Conservation (phyloP, 2,888 invertebrate species). For the Tribolium freemani region DNA sequence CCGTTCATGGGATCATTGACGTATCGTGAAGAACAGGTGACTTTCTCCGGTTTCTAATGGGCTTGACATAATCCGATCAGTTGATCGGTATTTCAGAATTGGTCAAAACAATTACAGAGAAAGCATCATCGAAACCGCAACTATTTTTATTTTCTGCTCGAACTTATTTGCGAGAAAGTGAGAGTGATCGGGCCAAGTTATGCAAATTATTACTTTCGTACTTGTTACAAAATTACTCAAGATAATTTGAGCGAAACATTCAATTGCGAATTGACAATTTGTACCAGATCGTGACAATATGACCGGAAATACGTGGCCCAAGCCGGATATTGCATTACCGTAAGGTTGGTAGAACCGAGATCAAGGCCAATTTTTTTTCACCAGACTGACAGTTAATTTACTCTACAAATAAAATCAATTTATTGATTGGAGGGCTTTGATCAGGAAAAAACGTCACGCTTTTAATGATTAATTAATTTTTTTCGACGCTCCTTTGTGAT, state of each 20-base stretch:
- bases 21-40: conserved; percentile 10
- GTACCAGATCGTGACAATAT: conserved; percentile 2
- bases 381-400: conserved; percentile 26
- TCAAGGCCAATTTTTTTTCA: conserved; percentile 23
- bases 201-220: conserved; percentile 26
- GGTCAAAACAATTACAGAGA: neutral
- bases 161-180: neutral
- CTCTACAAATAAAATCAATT: conserved; percentile 34
- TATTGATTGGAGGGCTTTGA: conserved; percentile 17
- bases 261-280: conserved; percentile 14
- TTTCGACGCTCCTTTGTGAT: conserved; percentile 9
- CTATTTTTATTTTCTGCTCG: neutral
- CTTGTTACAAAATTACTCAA: conserved; percentile 5
- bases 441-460: conserved; percentile 19
- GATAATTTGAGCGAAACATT: conserved; percentile 19
- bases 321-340: conserved; percentile 27
- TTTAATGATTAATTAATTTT: conserved; percentile 21
- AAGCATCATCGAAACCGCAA: neutral
- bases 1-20: conserved; percentile 22
- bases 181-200: neutral
- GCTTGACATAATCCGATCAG: conserved; percentile 27
- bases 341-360: conserved; percentile 26
- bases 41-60: conserved; percentile 51
- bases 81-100: neutral
- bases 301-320: conserved; percentile 6